phyloP scores from a whole-genome alignment of 2,797 vertebrate genomes.

The Falco cherrug region DNA sequence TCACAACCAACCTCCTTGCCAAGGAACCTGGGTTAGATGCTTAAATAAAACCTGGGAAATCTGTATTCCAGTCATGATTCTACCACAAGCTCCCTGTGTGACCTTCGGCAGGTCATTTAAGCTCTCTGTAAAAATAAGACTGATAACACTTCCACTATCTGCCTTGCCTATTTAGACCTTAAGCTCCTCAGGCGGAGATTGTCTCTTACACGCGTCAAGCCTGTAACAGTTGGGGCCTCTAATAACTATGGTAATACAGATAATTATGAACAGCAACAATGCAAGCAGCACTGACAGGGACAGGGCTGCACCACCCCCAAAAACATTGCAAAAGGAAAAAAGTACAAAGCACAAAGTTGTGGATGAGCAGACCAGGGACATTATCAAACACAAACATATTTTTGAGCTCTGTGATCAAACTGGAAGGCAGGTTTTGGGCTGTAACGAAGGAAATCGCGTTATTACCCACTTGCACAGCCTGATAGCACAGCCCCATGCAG shows the following conservation, averaged over 20 bases:
- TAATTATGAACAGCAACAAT: neutral
- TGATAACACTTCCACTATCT: conserved; percentile 40
- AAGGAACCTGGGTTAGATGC: neutral
- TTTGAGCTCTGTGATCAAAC: conserved; percentile 2
- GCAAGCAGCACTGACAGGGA: neutral
- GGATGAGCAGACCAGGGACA: neutral
- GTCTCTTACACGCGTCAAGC: neutral
- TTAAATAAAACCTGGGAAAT: neutral
- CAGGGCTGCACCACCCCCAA: neutral
- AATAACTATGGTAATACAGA: neutral
- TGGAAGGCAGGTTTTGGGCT: conserved; percentile 14
- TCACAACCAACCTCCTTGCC: neutral
- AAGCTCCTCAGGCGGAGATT: conserved; percentile 18
- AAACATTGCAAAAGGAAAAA: neutral
- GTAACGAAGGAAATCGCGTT: neutral
- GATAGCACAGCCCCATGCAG: conserved; percentile 19
- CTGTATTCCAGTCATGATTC: neutral
- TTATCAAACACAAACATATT: conserved; percentile 37
- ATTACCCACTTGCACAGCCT: conserved; percentile 9
- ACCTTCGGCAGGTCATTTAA: conserved; percentile 47
- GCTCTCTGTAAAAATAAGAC: conserved; percentile 35
- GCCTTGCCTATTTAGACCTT: conserved; percentile 23
- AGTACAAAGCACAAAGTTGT: neutral
- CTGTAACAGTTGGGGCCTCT: neutral
- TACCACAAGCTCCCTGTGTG: neutral